These are phyloP conservation scores for Pedionomus torquatus DNA, from an alignment of 2,113 vertebrate species.

Conservation along the genomic window DNA sequence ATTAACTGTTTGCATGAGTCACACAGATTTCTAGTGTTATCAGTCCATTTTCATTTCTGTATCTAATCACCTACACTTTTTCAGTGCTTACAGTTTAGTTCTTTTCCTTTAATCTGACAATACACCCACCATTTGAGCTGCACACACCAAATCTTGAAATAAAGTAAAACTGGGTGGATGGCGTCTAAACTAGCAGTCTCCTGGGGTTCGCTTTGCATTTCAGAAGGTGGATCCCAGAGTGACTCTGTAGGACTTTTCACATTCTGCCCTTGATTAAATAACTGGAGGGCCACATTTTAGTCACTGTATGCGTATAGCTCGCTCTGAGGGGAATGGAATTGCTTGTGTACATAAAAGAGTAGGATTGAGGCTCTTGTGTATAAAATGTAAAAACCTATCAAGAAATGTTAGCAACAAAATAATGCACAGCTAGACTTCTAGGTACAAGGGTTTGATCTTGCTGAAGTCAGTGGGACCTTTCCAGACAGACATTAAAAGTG, in stretches of 20 bases:
- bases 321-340: neutral
- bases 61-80: neutral
- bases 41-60: neutral
- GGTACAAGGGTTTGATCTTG: neutral
- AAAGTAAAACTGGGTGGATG: neutral
- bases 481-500: neutral
- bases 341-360: neutral
- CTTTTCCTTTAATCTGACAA: neutral
- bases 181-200: neutral
- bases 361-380: neutral
- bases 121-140: neutral
- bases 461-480: neutral
- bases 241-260: neutral
- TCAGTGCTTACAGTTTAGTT: neutral
- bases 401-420: neutral
- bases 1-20: slow-evolving; percentile 5
- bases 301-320: neutral
- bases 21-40: neutral
- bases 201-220: neutral
- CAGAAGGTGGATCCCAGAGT: neutral
- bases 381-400: neutral
- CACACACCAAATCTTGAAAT: neutral
- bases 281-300: neutral
- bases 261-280: neutral
- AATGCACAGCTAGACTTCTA: neutral